Conservation (phyloP, 2,113 vertebrate genomes). For the Sander vitreus region DNA sequence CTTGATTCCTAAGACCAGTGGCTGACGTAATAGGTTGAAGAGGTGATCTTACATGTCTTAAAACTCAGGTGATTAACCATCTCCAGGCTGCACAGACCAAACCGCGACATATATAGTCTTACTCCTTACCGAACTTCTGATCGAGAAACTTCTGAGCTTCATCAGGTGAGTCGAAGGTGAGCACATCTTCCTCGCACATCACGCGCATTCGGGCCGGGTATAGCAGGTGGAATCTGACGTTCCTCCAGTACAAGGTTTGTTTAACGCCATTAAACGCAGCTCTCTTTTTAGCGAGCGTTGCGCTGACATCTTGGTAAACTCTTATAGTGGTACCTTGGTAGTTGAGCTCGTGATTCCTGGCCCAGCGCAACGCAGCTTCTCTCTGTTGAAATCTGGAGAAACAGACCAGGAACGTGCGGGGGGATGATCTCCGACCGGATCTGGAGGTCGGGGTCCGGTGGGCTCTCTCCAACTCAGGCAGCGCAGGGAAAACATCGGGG, state of each 20-base stretch:
- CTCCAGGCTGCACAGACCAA: too few species aligned
- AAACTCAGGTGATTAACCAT: too few species aligned
- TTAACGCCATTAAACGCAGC: neutral
- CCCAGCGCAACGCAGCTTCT: neutral
- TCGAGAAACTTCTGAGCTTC: conserved; percentile 12
- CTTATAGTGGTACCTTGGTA: neutral
- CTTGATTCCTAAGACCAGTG: too few species aligned
- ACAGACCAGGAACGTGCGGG: neutral
- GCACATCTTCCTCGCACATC: neutral
- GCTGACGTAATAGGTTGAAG: too few species aligned
- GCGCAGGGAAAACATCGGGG: neutral
- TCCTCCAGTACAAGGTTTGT: neutral
- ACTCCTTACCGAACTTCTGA: neutral
- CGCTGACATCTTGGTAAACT: conserved; percentile 1
- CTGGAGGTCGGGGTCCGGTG: neutral
- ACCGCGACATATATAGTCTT: neutral
- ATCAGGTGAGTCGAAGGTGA: neutral
- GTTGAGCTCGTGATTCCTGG: conserved; percentile 10
- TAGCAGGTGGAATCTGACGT: neutral
- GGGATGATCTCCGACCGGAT: neutral
- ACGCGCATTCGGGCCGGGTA: neutral
- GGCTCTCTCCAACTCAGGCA: conserved; percentile 7
- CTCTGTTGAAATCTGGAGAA: conserved; percentile 18
- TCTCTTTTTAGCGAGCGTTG: conserved; percentile 1
- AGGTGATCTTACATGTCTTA: too few species aligned